Base-by-base conservation (phyloP, 1,140 invertebrate species). In the Drosophila athabasca region DNA sequence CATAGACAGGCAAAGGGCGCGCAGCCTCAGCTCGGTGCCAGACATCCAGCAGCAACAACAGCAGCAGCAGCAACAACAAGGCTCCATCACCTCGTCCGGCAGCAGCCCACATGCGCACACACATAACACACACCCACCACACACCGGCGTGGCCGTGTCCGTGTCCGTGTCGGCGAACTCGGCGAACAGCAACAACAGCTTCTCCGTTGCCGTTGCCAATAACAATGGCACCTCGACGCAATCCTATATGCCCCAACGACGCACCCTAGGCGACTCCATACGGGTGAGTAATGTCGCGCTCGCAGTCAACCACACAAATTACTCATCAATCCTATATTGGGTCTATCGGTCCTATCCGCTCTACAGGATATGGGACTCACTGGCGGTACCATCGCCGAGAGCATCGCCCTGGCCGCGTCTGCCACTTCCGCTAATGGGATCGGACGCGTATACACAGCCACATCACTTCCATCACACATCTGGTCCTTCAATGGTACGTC, bases 381-480 rank as follows among this genome's bases (percentile, higher is more conserved):
- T 7, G 91, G 90, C 29, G 68, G 84, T n/a, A 90, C 79, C 48
- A 91, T 92, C 49, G 89, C 91, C 24, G 92, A 92, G 51, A 92
- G 92, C 59, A 92, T 92, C 57, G 88, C 83, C 54, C 92, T 94
- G 76, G 93, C 93, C 19, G 90, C 93, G 7, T 93, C 93, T 11
- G 87, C 87, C 53, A 76, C 82, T 5, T 82, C 81, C 11, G 70
- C 92, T 92, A 52, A 93, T 93, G 83, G 83, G n/a, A 93, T 96
- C 35, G 96, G 96, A 61, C 93, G 96, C 66, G 96, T 97, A 13
- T 97, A 97, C 91, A 95, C 96, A 62, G 96, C 96, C 80, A 96
- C 97, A 92, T 97, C 96, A 74, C 93, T 97, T 92, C 96, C 96
- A 91, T 96, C 96, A 74, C 96, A 97, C 92, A 97, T 97, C 93